These are phyloP conservation scores for Atta colombica DNA, from an alignment of 1,140 invertebrate genomes.

Conservation along the genomic window DNA sequence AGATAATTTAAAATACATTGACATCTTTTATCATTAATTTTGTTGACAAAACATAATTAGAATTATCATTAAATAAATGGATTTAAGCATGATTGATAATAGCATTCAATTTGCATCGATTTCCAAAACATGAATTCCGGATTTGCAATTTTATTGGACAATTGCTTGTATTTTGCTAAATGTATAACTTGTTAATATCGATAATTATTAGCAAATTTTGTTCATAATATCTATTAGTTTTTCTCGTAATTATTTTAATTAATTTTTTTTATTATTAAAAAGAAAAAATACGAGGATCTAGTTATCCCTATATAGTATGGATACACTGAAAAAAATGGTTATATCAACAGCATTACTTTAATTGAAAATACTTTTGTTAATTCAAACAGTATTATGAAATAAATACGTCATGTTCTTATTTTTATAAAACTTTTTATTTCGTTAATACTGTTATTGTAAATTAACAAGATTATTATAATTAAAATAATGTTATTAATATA, in stretches of 20 bases:
- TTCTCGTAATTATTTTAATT: background rate
- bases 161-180: background rate
- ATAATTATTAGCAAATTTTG: slow-evolving; percentile 4
- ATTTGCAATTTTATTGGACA: background rate
- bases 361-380: no score
- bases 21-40: background rate
- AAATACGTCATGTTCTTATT: no score
- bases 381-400: no score
- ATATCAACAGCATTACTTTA: no score
- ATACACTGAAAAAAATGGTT: no score
- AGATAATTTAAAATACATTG: background rate
- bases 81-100: background rate
- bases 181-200: slow-evolving; percentile 17
- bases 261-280: no score
- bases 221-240: background rate
- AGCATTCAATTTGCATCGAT: background rate
- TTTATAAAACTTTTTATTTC: no score
- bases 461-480: no score
- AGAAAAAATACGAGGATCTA: no score
- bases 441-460: no score
- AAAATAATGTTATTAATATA: no score
- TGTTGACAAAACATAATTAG: background rate
- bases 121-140: background rate
- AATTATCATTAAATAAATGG: background rate
- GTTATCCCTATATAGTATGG: no score